Evolutionary conservation across 2,888 invertebrate species (phyloP), one percentile per base, ranked within the genome.

Genomic region (Apodemia zela): DNA sequence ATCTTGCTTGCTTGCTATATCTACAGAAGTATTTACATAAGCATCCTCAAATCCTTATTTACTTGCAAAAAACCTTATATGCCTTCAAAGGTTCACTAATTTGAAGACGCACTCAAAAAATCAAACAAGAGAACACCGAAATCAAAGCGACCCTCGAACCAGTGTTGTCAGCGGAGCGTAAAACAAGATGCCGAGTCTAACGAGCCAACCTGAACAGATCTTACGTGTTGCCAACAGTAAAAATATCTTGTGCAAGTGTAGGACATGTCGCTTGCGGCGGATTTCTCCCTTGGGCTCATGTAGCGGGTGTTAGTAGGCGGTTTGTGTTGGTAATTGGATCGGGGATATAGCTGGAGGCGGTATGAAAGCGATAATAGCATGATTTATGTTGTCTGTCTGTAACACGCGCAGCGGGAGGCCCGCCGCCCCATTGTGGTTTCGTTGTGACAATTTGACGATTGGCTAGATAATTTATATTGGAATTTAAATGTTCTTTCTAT

Each of bases 111-210:
- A 74, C 84, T 84, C 72, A 81, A 79, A 73, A 79, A 78, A 77
- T 76, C 81, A 78, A 80, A 84, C 78, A 79, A 79, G 79, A 76
- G 77, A 75, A 74, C 80, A 84, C 68, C 76, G 80, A 77, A 82
- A 84, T 87, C 85, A 85, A 86, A 86, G 84, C 73, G 73, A 76
- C 76, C 78, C 79, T 76, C 76, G 79, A 80, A 74, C 75, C 79
- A 74, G 76, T 77, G 73, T 72, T 72, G 63, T 66, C 75, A 72
- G 58, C 77, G 80, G 73, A 71, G 83, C 85, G 84, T 79, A 75
- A 78, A 81, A 82, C 82, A 77, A 81, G 82, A 79, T 77, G 78
- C 77, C 77, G 75, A 75, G 77, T 72, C 70, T 84, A 87, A 85
- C 84, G 81, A 85, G 82, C 81, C 75, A 80, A 80, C 81, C 78